phyloP scores from a whole-genome alignment of 1,140 invertebrate species.

The Fragariocoptes setiger region DNA sequence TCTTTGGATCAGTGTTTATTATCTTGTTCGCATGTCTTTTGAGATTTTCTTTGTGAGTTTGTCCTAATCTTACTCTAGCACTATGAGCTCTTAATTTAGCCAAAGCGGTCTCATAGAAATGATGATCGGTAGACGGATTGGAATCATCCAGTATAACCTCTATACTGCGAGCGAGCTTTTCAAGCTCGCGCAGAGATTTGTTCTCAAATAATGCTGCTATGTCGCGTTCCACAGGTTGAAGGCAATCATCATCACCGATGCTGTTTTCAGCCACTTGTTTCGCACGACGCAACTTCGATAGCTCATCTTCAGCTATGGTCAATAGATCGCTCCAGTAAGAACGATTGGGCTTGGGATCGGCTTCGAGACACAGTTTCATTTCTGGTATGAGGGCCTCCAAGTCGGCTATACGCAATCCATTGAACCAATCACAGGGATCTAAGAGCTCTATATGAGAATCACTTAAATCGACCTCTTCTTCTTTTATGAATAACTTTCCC shows the following conservation, averaged over 20 bases:
- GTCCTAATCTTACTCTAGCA: conserved; percentile 57
- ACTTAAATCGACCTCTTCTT: conserved; percentile 30
- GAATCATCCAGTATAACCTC: conserved; percentile 51
- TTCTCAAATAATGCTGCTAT: conserved; percentile 68
- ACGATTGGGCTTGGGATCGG: conserved; percentile 47
- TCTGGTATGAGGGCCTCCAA: conserved; percentile 90
- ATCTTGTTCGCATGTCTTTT: conserved; percentile 54
- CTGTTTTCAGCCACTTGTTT: conserved; percentile 9
- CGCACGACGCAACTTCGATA: conserved; percentile 48
- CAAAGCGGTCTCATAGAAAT: conserved; percentile 77
- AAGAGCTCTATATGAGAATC: conserved; percentile 61
- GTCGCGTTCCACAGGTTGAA: conserved; percentile 67
- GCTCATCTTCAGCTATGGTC: conserved; percentile 76
- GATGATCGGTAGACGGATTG: conserved; percentile 68
- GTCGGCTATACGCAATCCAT: conserved; percentile 60
- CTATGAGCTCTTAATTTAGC: conserved; percentile 80
- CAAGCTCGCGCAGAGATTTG: conserved; percentile 56
- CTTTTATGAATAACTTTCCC: conserved; percentile 14
- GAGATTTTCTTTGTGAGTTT: conserved; percentile 70
- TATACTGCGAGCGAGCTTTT: conserved; percentile 48
- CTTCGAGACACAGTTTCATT: conserved; percentile 62
- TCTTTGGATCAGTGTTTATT: too few species aligned
- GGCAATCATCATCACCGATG: conserved; percentile 45
- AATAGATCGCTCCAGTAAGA: conserved; percentile 92
- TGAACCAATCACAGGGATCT: conserved; percentile 80